Evolutionary conservation across 2,888 invertebrate species (phyloP).

Genomic region (Cephus spinipes): DNA sequence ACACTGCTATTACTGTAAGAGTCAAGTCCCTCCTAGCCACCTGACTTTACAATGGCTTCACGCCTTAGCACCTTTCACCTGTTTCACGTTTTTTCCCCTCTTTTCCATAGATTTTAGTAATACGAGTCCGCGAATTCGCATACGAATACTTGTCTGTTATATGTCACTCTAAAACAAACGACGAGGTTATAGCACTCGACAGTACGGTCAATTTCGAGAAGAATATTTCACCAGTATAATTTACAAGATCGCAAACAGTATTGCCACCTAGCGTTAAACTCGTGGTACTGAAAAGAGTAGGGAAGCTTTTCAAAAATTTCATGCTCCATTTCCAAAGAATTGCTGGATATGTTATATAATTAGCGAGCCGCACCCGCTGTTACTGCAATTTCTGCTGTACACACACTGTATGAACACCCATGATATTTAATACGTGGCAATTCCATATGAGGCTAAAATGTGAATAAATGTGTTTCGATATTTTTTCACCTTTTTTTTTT

Average conservation of each 20-base stretch:
- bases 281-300: neutral
- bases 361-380: neutral
- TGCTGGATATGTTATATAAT: neutral
- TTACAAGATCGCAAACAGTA: neutral
- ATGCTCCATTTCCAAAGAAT: neutral
- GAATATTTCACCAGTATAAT: neutral
- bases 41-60: neutral
- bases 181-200: neutral
- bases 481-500: neutral
- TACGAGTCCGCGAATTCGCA: neutral
- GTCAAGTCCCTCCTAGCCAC: neutral
- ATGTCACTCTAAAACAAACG: neutral
- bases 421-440: neutral
- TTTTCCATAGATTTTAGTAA: neutral
- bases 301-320: neutral
- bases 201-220: neutral
- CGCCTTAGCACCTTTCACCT: neutral
- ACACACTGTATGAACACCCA: neutral
- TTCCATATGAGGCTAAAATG: neutral
- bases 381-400: neutral
- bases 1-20: neutral
- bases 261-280: neutral
- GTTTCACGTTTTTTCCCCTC: neutral
- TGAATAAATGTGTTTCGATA: neutral
- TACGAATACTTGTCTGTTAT: neutral